A percentile compares a stretch with the other conserved stretches of the same genome.
Evolutionary conservation across 2,888 invertebrate genomes (phyloP).

Genomic region (Thereva nobilitata): DNA sequence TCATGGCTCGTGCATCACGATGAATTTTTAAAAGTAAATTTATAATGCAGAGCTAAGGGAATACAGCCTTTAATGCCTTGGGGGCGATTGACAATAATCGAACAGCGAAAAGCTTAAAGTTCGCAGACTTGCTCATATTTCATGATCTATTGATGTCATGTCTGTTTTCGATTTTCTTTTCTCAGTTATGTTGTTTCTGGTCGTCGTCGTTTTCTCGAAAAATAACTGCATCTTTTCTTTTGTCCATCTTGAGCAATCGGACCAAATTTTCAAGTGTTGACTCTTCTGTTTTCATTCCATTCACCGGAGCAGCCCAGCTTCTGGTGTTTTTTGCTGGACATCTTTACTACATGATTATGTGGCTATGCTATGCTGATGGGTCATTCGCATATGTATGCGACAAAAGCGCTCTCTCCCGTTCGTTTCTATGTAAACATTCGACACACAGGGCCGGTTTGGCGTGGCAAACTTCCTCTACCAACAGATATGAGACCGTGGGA

Average conservation of each 20-base stretch:
- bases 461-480: slow-evolving; percentile 47
- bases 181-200: neutral
- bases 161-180: slow-evolving; percentile 27
- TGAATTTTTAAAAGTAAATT: slow-evolving; percentile 22
- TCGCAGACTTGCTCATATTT: slow-evolving; percentile 19
- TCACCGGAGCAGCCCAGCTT: slow-evolving; percentile 27
- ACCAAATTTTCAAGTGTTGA: slow-evolving; percentile 36
- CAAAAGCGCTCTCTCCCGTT: slow-evolving; percentile 25
- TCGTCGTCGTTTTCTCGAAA: slow-evolving; percentile 36
- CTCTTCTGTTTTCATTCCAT: slow-evolving; percentile 33
- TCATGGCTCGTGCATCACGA: slow-evolving; percentile 32
- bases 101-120: slow-evolving; percentile 1
- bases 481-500: slow-evolving; percentile 59
- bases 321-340: slow-evolving; percentile 23
- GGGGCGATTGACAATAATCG: slow-evolving; percentile 32
- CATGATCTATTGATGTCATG: slow-evolving; percentile 31
- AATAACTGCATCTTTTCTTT: slow-evolving; percentile 40
- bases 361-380: neutral
- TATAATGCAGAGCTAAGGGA: slow-evolving; percentile 12
- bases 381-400: slow-evolving; percentile 32
- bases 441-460: slow-evolving; percentile 46
- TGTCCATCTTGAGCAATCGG: slow-evolving; percentile 39
- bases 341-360: slow-evolving; percentile 21
- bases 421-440: slow-evolving; percentile 34
- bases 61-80: slow-evolving; percentile 19